Evolutionary conservation across 2,113 vertebrate genomes (phyloP).

Genomic region (Pandion haliaetus): DNA sequence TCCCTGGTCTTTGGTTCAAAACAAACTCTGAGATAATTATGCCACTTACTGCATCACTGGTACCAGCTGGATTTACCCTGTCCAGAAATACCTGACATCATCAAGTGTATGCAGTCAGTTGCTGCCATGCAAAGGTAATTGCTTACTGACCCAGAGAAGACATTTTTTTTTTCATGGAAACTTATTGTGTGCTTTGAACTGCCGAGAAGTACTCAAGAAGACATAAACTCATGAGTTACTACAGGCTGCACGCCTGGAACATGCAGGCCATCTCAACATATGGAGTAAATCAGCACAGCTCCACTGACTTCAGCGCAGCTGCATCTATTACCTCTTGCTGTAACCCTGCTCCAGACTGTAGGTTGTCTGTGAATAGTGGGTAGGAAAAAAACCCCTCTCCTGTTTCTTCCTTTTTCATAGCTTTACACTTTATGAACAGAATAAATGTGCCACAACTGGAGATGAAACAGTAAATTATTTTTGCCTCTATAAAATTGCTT

Average conservation of each 20-base stretch:
- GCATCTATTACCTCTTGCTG: background rate
- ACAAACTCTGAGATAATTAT: background rate
- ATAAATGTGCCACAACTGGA: background rate
- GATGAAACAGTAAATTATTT: background rate
- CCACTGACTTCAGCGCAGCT: background rate
- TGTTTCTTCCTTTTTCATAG: background rate
- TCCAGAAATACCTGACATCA: background rate
- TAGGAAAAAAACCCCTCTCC: background rate
- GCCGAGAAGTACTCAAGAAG: background rate
- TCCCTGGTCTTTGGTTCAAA: background rate
- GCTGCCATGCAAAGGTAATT: background rate
- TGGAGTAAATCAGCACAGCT: background rate
- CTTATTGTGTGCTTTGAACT: background rate
- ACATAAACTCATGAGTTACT: conserved; percentile 6
- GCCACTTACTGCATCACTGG: background rate
- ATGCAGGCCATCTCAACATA: background rate
- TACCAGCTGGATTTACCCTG: background rate
- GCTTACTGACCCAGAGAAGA: background rate
- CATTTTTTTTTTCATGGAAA: background rate
- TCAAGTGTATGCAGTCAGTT: background rate
- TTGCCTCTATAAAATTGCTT: background rate
- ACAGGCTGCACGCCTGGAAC: background rate
- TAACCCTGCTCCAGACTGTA: background rate
- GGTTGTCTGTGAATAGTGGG: background rate
- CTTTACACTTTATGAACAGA: background rate